Percentiles rank a stretch among this genome's conserved stretches.
These are phyloP conservation scores for Aplidium turbinatum DNA, from an alignment of 23 tunicate species.

Conservation along the genomic window DNA sequence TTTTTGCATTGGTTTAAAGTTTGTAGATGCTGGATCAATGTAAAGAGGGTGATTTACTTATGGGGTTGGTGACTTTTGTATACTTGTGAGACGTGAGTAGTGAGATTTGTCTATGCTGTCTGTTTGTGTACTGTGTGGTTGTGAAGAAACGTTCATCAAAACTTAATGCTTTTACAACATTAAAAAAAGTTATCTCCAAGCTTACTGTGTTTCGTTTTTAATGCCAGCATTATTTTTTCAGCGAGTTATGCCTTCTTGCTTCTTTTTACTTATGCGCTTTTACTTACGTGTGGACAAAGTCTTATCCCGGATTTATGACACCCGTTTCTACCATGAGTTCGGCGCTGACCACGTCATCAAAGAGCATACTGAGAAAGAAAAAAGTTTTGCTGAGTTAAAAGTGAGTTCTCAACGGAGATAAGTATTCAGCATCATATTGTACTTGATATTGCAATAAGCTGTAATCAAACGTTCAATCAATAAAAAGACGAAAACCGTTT, in stretches of 20 bases:
- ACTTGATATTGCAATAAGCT: not conserved
- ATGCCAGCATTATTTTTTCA: not conserved
- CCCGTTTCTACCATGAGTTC: conserved; percentile 80
- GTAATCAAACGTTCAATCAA: too few species aligned
- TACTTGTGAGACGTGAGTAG: too few species aligned
- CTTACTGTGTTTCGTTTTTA: not conserved
- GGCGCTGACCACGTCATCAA: conserved; percentile 67
- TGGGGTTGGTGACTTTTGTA: too few species aligned
- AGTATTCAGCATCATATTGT: not conserved
- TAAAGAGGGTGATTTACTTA: too few species aligned
- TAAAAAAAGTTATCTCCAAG: not conserved
- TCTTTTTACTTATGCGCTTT: conserved; percentile 87
- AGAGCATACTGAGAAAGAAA: conserved; percentile 92
- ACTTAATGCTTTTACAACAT: too few species aligned
- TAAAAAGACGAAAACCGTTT: too few species aligned
- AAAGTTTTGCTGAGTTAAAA: conserved; percentile 39
- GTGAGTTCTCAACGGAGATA: not conserved
- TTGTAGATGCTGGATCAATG: too few species aligned
- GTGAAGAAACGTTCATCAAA: too few species aligned
- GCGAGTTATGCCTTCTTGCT: conserved; percentile 94
- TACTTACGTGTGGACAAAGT: conserved; percentile 93
- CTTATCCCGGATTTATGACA: conserved; percentile 80
- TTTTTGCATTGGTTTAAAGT: too few species aligned
- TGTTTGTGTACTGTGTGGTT: too few species aligned
- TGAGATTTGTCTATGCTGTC: too few species aligned